Conservation (phyloP, 2,888 invertebrate genomes). For the Carabus problematicus region DNA sequence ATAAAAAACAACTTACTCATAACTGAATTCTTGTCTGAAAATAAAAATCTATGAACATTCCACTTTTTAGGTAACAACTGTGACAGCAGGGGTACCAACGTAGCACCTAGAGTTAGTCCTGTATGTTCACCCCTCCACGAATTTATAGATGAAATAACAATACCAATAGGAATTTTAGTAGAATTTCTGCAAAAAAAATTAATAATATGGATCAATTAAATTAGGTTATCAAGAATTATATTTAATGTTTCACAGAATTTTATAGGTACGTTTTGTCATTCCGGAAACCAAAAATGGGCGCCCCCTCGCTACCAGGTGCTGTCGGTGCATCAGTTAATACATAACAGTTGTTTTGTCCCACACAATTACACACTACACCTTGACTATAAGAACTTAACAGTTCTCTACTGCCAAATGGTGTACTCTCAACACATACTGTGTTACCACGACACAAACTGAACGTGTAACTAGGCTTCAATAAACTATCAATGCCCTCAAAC, state of each 20-base stretch:
- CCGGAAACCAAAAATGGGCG: conserved; percentile 61
- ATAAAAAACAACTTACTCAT: conserved; percentile 19
- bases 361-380: conserved; percentile 66
- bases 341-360: conserved; percentile 63
- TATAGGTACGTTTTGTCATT: conserved; percentile 45
- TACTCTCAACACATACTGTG: conserved; percentile 49
- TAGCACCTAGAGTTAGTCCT: conserved; percentile 66
- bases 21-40: conserved; percentile 34
- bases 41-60: conserved; percentile 16
- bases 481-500: conserved; percentile 9
- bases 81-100: conserved; percentile 58
- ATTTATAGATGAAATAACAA: conserved; percentile 66
- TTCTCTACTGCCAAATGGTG: conserved; percentile 61
- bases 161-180: conserved; percentile 57
- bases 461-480: conserved; percentile 9
- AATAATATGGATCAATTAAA: conserved; percentile 7
- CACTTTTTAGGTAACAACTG: conserved; percentile 43
- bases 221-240: no score
- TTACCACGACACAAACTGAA: conserved; percentile 43
- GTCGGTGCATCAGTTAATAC: conserved; percentile 67
- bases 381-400: conserved; percentile 66
- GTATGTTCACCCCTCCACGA: conserved; percentile 72
- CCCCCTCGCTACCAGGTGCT: conserved; percentile 68
- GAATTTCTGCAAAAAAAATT: conserved; percentile 39
- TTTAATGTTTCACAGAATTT: no score